These are phyloP conservation scores for Erpornis zantholeuca DNA, from an alignment of 2,113 vertebrate species.

Conservation along the genomic window DNA sequence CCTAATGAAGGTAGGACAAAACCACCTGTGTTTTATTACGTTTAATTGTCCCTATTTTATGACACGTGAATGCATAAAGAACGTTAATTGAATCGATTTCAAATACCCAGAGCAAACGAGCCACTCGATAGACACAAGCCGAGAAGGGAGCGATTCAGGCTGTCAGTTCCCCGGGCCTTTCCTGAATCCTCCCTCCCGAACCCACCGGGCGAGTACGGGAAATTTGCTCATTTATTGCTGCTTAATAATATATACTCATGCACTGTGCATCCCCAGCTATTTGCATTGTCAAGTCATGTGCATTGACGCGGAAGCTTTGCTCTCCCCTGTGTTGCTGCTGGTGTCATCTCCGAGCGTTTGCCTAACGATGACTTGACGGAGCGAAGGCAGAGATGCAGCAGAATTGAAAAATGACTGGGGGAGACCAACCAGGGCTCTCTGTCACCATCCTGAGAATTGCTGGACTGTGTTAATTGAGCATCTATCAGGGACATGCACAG, in stretches of 20 bases:
- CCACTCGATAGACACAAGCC: not conserved
- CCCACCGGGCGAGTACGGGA: constrained; percentile 27
- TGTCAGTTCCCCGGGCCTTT: not conserved
- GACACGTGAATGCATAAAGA: not conserved
- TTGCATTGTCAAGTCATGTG: constrained; percentile 54
- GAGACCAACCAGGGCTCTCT: not conserved
- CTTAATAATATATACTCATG: constrained; percentile 68
- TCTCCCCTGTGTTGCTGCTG: constrained; percentile 2
- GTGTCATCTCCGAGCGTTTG: not conserved
- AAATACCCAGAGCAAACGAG: not conserved
- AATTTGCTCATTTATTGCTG: constrained; percentile 60
- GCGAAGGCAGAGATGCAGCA: not conserved
- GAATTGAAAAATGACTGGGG: not conserved
- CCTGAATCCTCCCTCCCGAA: not conserved
- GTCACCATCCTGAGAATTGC: not conserved
- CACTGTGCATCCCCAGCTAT: constrained; percentile 4
- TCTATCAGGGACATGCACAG: not conserved
- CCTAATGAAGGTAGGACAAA: not conserved
- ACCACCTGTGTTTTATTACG: not conserved
- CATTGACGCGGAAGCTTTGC: constrained; percentile 9
- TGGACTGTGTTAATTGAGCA: not conserved
- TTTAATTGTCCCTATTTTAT: constrained; percentile 1
- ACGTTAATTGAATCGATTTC: constrained; percentile 9
- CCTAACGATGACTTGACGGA: not conserved
- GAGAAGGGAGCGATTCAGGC: not conserved